Evolutionary conservation across 2,113 vertebrate genomes (phyloP).

Genomic region (Gadus macrocephalus): DNA sequence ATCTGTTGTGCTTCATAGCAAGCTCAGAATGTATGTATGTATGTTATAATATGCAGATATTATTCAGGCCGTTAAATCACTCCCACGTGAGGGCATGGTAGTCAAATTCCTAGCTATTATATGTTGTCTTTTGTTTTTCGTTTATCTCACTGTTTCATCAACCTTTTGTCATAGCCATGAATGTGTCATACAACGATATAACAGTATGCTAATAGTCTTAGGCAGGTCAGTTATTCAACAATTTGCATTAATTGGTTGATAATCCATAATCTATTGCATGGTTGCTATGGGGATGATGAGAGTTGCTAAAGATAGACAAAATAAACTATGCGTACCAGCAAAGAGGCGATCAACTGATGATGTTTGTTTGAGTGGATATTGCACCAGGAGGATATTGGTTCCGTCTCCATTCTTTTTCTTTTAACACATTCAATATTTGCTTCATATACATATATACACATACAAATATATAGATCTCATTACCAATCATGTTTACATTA

Average conservation of each 20-base stretch:
- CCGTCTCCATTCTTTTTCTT: too few relatives aligned
- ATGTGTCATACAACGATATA: not conserved
- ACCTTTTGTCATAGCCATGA: not conserved
- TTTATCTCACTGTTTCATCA: not conserved
- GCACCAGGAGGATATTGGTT: too few relatives aligned
- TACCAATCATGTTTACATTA: too few relatives aligned
- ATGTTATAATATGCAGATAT: too few relatives aligned
- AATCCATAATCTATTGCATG: constrained; percentile 30
- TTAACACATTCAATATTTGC: too few relatives aligned
- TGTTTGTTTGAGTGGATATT: not conserved
- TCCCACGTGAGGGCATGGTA: too few relatives aligned
- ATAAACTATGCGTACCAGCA: constrained; percentile 1
- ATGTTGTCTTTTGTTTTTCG: not conserved
- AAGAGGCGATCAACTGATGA: not conserved
- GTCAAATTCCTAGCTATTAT: not conserved
- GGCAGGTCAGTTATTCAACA: constrained; percentile 32
- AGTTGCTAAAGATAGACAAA: constrained; percentile 16
- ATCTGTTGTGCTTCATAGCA: too few relatives aligned
- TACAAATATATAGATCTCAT: too few relatives aligned
- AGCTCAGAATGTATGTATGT: too few relatives aligned
- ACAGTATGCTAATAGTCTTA: not conserved
- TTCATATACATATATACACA: too few relatives aligned
- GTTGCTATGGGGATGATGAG: constrained; percentile 22
- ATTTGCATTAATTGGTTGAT: constrained; percentile 30
- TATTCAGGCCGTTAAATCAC: too few relatives aligned